Conservation (phyloP, 2,113 vertebrate genomes). For the Kryptolebias marmoratus region DNA sequence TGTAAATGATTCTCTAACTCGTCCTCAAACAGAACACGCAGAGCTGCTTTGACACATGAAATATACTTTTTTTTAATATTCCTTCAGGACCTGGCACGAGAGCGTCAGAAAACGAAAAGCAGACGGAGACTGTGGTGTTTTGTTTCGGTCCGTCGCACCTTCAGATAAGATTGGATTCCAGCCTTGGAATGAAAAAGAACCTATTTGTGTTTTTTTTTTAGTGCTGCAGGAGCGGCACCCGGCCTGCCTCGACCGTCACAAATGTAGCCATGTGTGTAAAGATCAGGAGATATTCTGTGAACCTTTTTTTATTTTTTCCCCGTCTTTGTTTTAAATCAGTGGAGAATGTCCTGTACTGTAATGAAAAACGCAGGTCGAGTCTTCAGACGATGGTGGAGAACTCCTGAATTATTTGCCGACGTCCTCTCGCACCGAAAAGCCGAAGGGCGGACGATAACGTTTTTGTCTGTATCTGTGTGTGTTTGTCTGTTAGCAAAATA, state of each 20-base stretch:
- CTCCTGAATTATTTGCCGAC: background rate
- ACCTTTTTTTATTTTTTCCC: no score
- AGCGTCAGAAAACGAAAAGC: background rate
- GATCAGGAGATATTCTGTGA: no score
- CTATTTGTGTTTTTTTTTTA: constrained; percentile 19
- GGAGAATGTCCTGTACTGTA: no score
- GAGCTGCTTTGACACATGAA: background rate
- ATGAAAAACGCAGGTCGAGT: background rate
- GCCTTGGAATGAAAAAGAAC: constrained; percentile 20
- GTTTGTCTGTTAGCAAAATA: no score
- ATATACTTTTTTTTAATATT: background rate
- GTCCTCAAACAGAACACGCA: no score
- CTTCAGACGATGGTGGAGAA: background rate
- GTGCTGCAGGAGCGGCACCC: constrained; percentile 5
- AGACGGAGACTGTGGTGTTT: background rate
- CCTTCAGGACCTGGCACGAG: background rate
- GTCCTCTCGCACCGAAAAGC: background rate
- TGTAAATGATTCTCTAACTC: no score
- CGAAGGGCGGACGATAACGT: no score
- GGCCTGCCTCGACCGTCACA: no score
- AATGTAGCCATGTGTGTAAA: no score
- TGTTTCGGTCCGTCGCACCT: constrained; percentile 15
- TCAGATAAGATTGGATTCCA: constrained; percentile 18
- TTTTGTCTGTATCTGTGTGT: no score
- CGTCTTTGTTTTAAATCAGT: no score